Percentiles rank a stretch among this genome's conserved stretches.
phyloP scores from a whole-genome alignment of 2,888 invertebrate species.

The Tetragnatha montana region DNA sequence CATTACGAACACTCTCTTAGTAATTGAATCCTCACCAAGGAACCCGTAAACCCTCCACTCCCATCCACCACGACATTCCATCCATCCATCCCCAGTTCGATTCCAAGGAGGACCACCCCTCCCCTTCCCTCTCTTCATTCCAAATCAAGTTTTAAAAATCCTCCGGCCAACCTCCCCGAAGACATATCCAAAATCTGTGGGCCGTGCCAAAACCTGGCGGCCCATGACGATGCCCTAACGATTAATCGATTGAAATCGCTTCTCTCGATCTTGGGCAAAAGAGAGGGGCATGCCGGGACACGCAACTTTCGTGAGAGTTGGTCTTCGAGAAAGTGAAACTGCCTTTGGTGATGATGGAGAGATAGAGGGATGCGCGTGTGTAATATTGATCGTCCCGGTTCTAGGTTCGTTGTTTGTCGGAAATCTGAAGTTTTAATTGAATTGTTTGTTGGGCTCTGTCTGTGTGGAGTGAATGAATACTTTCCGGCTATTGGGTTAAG shows the following conservation, averaged over 20 bases:
- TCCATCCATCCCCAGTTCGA: conserved; percentile 7
- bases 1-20: not conserved
- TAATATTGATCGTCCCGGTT: not conserved
- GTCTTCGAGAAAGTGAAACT: not conserved
- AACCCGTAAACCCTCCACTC: not conserved
- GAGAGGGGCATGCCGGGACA: conserved; percentile 58
- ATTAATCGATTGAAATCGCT: conserved; percentile 67
- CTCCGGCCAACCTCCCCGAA: conserved; percentile 9
- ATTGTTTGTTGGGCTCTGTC: not conserved
- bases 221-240: conserved; percentile 55
- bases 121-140: not conserved
- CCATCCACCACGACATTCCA: conserved; percentile 9
- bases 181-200: conserved; percentile 53
- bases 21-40: not conserved
- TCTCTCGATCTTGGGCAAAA: conserved; percentile 55
- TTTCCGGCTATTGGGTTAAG: not conserved
- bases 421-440: not conserved
- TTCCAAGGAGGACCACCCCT: not conserved
- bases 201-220: conserved; percentile 55
- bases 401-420: not conserved
- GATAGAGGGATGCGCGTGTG: not conserved
- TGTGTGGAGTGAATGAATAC: not conserved
- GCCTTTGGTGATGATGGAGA: not conserved
- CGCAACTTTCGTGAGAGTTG: conserved; percentile 56
- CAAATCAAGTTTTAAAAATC: not conserved